Percentiles rank a stretch among this genome's conserved stretches.
Conservation (phyloP, 2,888 invertebrate species). For the Brachynemurus nebulosus region DNA sequence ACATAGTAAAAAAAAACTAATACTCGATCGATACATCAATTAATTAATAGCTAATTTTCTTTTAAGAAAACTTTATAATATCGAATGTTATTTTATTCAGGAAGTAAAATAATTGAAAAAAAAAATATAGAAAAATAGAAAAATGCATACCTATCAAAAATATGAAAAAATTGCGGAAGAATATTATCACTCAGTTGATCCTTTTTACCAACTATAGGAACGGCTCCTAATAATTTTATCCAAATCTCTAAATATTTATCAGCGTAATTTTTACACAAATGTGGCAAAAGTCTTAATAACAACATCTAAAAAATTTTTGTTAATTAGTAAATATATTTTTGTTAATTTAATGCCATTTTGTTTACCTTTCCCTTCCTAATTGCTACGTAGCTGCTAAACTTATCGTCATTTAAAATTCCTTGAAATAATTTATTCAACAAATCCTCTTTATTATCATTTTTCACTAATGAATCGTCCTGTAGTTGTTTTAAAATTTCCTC, state of each 20-base stretch:
- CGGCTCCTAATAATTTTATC: conserved; percentile 42
- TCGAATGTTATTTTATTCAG: too few species aligned
- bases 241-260: conserved; percentile 41
- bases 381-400: conserved; percentile 55
- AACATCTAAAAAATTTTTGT: conserved; percentile 38
- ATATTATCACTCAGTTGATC: conserved; percentile 37
- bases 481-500: conserved; percentile 39
- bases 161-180: conserved; percentile 39
- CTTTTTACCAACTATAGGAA: conserved; percentile 42
- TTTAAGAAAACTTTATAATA: too few species aligned
- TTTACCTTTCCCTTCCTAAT: conserved; percentile 72
- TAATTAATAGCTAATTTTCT: too few species aligned
- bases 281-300: conserved; percentile 50
- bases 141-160: conserved; percentile 44
- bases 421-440: conserved; percentile 50
- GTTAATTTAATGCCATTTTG: conserved; percentile 4
- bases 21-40: too few species aligned
- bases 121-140: conserved; percentile 3
- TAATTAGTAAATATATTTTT: conserved; percentile 7
- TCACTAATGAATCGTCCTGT: conserved; percentile 36
- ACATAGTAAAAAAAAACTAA: too few species aligned
- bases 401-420: conserved; percentile 51
- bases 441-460: conserved; percentile 36
- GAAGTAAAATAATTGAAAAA: too few species aligned
- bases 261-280: conserved; percentile 36